phyloP scores from a whole-genome alignment of 2,797 vertebrate genomes.

The Neosilurus mollespiculum region DNA sequence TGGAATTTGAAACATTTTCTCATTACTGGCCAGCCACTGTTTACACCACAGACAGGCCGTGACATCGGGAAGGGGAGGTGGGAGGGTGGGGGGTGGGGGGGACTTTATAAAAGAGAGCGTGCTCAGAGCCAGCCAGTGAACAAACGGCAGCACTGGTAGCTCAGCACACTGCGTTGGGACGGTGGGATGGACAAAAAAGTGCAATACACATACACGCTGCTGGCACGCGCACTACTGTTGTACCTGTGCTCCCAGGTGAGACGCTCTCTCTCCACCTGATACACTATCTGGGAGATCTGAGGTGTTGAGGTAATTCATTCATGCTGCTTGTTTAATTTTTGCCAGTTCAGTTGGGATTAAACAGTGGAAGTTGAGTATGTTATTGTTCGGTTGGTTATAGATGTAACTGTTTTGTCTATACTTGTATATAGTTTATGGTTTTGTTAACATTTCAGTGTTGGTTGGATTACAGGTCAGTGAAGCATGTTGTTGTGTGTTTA shows the following conservation, averaged over 20 bases:
- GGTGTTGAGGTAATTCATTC: neutral
- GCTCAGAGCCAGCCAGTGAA: conserved; percentile 63
- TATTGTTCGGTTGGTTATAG: neutral
- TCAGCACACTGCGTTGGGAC: conserved; percentile 43
- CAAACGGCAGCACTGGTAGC: conserved; percentile 62
- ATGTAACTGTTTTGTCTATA: neutral
- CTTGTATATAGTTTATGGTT: neutral
- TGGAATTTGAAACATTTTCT: conserved; percentile 81
- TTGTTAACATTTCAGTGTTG: neutral
- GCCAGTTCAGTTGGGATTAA: conserved; percentile 19
- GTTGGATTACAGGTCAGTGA: neutral
- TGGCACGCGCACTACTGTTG: conserved; percentile 40
- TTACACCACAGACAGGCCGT: conserved; percentile 75
- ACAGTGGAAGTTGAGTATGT: neutral
- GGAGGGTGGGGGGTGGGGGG: conserved; percentile 33
- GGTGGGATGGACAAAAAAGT: conserved; percentile 47
- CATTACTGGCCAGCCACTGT: conserved; percentile 71
- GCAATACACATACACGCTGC: conserved; percentile 43
- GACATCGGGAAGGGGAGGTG: conserved; percentile 69
- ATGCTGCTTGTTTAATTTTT: conserved; percentile 8
- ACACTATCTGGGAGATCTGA: conserved; percentile 22
- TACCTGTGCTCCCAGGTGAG: conserved; percentile 49
- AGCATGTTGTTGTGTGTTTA: neutral
- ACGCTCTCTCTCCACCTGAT: conserved; percentile 19
- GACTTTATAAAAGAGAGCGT: conserved; percentile 78